phyloP scores from a whole-genome alignment of 1,140 invertebrate species.

The Bombus terrestris region DNA sequence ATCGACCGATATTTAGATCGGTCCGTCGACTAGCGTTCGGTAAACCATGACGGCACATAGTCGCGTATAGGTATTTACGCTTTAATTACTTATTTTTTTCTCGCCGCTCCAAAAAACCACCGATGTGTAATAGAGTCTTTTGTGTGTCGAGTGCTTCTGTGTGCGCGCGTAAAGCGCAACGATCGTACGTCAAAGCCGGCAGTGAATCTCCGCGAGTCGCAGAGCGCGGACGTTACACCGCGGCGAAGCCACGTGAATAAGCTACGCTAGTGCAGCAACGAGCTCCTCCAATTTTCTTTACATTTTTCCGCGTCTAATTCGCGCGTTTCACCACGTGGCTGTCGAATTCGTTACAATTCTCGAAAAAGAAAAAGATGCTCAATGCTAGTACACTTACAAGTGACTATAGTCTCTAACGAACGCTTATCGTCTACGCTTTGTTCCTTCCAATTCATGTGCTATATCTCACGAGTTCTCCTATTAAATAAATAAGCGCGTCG shows the following conservation, averaged over 20 bases:
- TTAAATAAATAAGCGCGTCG: neutral
- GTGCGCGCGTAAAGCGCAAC: constrained; percentile 52
- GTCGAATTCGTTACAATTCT: constrained; percentile 7
- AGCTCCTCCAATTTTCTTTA: neutral
- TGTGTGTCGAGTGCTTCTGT: constrained; percentile 28
- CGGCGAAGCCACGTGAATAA: neutral
- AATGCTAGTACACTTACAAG: neutral
- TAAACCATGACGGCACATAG: constrained; percentile 55
- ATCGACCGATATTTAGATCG: neutral
- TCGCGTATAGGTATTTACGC: constrained; percentile 40
- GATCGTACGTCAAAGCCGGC: constrained; percentile 48
- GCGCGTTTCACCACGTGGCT: neutral
- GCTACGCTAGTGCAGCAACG: neutral
- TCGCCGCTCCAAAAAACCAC: constrained; percentile 73
- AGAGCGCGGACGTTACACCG: constrained; percentile 50
- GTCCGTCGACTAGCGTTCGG: constrained; percentile 34
- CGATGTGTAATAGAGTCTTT: constrained; percentile 67
- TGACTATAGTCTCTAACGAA: neutral
- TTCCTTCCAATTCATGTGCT: neutral
- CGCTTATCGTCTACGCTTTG: neutral
- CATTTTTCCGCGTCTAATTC: too few species aligned
- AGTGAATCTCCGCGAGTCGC: constrained; percentile 63
- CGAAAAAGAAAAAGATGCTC: neutral
- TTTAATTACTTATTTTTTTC: constrained; percentile 71
- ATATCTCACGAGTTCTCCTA: neutral